A percentile compares a stretch with the other conserved stretches of the same genome.
These are phyloP conservation scores for Nasonovia ribisnigri DNA, from an alignment of 2,888 invertebrate species.

Conservation along the genomic window DNA sequence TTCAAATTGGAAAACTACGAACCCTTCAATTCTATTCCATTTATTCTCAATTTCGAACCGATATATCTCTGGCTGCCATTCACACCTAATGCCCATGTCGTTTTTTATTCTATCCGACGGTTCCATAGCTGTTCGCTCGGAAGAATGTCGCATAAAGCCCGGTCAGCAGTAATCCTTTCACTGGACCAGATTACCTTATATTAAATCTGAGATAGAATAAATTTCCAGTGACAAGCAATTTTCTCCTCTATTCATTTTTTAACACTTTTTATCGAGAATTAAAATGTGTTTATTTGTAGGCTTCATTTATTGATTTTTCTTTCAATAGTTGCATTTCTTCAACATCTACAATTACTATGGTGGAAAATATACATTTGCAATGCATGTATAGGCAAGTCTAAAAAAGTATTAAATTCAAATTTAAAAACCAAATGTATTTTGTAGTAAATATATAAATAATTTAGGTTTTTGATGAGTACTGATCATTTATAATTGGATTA, in stretches of 20 bases:
- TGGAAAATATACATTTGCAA: not conserved
- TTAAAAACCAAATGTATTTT: not conserved
- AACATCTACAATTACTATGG: not conserved
- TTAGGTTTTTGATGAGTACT: not conserved
- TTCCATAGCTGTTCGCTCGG: conserved; percentile 40
- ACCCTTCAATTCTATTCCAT: conserved; percentile 62
- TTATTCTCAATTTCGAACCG: conserved; percentile 60
- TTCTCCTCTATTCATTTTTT: conserved; percentile 14
- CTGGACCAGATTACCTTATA: conserved; percentile 60
- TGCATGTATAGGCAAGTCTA: not conserved
- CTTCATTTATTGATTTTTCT: conserved; percentile 31
- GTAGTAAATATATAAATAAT: not conserved
- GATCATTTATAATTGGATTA: not conserved
- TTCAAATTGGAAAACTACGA: conserved; percentile 60
- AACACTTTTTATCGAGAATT: conserved; percentile 14
- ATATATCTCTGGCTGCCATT: conserved; percentile 62
- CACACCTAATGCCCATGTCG: conserved; percentile 62
- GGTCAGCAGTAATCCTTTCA: conserved; percentile 58
- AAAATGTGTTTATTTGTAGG: not conserved
- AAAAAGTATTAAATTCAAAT: not conserved
- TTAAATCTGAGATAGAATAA: conserved; percentile 51
- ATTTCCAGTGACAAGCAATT: conserved; percentile 34
- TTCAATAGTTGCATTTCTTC: not conserved
- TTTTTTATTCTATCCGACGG: conserved; percentile 60
- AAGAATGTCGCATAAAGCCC: conserved; percentile 58